phyloP scores from a whole-genome alignment of 1,140 invertebrate genomes.

The Lanistes nyassanus region DNA sequence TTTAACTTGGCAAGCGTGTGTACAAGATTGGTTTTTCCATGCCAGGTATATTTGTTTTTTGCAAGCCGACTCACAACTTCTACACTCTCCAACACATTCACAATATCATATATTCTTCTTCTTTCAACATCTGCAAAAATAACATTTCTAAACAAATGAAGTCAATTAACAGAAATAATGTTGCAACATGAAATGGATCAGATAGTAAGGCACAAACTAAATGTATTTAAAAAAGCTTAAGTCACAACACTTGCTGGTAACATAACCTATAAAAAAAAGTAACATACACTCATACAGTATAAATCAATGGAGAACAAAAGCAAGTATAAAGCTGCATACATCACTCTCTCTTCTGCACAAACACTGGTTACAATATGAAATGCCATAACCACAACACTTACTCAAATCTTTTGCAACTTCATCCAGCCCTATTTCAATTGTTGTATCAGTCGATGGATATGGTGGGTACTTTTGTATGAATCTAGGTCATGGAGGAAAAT shows the following conservation, averaged over 20 bases:
- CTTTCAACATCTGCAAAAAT: slow-evolving; percentile 70
- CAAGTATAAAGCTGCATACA: neutral
- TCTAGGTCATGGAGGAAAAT: too few relatives aligned
- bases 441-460: slow-evolving; percentile 47
- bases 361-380: too few relatives aligned
- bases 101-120: slow-evolving; percentile 80
- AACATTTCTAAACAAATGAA: neutral
- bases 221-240: too few relatives aligned
- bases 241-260: too few relatives aligned
- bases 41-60: slow-evolving; percentile 69
- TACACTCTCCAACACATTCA: slow-evolving; percentile 80
- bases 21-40: slow-evolving; percentile 65
- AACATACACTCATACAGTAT: too few relatives aligned
- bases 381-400: slow-evolving; percentile 37
- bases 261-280: too few relatives aligned
- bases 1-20: slow-evolving; percentile 66
- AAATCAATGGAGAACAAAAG: too few relatives aligned
- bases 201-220: too few relatives aligned
- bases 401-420: slow-evolving; percentile 64
- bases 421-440: slow-evolving; percentile 63
- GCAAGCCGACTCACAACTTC: slow-evolving; percentile 74
- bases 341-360: too few relatives aligned
- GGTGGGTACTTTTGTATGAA: slow-evolving; percentile 64
- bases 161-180: neutral
- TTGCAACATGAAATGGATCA: neutral